These are phyloP conservation scores for Pentamera pediparva DNA, from an alignment of 53 echinoderm and acorn worm genomes.

Conservation along the genomic window DNA sequence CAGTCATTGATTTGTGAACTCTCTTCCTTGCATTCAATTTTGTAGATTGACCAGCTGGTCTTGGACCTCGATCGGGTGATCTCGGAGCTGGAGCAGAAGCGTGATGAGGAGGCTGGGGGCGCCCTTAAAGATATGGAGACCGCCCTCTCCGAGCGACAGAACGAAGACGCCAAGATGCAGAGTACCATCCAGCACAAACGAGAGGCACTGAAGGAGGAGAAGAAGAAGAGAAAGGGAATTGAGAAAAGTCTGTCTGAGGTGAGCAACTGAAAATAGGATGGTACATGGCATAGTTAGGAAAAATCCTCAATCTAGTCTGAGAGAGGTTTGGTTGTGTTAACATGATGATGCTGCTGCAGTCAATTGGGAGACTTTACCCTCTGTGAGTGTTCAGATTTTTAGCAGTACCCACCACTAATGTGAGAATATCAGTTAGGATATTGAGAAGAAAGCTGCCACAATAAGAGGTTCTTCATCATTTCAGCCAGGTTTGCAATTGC, in stretches of 20 bases:
- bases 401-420: too few species aligned
- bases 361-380: too few species aligned
- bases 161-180: slow-evolving; percentile 84
- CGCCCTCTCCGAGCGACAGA: slow-evolving; percentile 67
- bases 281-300: too few species aligned
- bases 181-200: slow-evolving; percentile 73
- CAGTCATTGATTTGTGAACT: neutral
- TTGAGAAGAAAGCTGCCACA: too few species aligned
- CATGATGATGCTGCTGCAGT: too few species aligned
- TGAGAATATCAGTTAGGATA: too few species aligned
- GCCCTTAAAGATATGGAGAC: slow-evolving; percentile 64
- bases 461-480: too few species aligned
- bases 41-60: slow-evolving; percentile 65
- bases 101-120: slow-evolving; percentile 87
- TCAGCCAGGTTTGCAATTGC: too few species aligned
- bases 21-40: neutral
- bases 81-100: slow-evolving; percentile 59
- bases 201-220: slow-evolving; percentile 76
- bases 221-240: slow-evolving; percentile 84
- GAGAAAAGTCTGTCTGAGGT: slow-evolving; percentile 87
- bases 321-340: too few species aligned
- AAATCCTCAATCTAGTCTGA: too few species aligned
- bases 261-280: too few species aligned
- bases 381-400: too few species aligned
- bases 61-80: slow-evolving; percentile 60